Evolutionary conservation across 1,140 invertebrate genomes (phyloP).

Genomic region (Drosophila cardini): DNA sequence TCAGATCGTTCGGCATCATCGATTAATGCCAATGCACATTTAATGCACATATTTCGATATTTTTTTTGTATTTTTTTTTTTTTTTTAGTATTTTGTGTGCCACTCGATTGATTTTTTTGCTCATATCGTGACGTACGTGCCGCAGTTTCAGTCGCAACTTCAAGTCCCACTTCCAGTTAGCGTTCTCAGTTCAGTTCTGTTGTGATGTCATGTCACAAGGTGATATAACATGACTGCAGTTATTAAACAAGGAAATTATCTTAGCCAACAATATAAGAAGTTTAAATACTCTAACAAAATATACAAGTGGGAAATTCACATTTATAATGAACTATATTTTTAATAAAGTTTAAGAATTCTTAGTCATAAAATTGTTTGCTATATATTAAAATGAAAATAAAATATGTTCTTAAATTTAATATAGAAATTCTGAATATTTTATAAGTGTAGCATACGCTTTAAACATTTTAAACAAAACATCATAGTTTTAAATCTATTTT

Average conservation of each 20-base stretch:
- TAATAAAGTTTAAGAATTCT: too few relatives aligned
- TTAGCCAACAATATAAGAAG: not conserved
- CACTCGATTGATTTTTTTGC: constrained; percentile 68
- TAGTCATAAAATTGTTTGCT: too few relatives aligned
- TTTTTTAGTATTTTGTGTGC: constrained; percentile 51
- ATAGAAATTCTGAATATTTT: too few relatives aligned
- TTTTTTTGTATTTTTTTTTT: constrained; percentile 4
- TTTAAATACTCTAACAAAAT: constrained; percentile 13
- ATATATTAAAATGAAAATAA: too few relatives aligned
- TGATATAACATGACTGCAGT: constrained; percentile 81
- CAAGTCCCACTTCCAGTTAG: constrained; percentile 47
- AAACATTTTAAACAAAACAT: too few relatives aligned
- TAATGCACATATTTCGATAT: constrained; percentile 74
- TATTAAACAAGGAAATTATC: constrained; percentile 59
- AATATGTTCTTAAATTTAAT: too few relatives aligned
- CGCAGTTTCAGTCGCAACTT: constrained; percentile 51
- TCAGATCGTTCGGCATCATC: constrained; percentile 67
- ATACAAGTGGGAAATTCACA: too few relatives aligned
- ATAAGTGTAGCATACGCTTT: too few relatives aligned
- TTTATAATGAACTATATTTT: too few relatives aligned
- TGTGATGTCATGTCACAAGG: constrained; percentile 78
- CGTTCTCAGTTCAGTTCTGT: constrained; percentile 45
- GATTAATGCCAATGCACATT: constrained; percentile 83
- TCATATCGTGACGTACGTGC: constrained; percentile 79
- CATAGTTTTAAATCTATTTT: too few relatives aligned